Conservation (phyloP, 2,113 vertebrate genomes). For the Poeciliopsis occidentalis region DNA sequence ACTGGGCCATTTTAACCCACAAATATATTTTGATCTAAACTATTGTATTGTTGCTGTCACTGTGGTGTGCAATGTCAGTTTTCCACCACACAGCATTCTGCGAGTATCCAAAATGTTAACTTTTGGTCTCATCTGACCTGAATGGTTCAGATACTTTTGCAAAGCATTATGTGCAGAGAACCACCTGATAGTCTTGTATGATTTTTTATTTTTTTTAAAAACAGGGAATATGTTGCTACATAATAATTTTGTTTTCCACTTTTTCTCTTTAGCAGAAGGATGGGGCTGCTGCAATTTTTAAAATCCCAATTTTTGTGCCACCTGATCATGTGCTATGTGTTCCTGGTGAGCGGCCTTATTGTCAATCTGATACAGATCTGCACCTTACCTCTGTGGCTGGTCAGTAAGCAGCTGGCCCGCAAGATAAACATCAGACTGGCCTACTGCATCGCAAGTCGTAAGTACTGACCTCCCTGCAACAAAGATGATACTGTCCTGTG, state of each 20-base stretch:
- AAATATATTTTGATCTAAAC: no score
- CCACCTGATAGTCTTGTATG: neutral
- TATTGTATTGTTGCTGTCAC: no score
- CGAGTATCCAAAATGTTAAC: neutral
- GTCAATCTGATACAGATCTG: conserved; percentile 91
- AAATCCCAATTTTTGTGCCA: conserved; percentile 94
- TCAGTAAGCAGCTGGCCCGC: conserved; percentile 90
- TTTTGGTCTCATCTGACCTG: neutral
- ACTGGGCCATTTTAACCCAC: no score
- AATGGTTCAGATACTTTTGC: neutral
- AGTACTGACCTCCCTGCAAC: conserved; percentile 56
- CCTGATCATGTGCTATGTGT: conserved; percentile 92
- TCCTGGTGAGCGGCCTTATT: conserved; percentile 90
- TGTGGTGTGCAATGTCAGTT: no score
- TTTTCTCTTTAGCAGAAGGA: conserved; percentile 69
- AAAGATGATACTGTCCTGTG: neutral
- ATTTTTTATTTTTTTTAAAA: neutral
- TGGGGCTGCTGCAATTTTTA: conserved; percentile 87
- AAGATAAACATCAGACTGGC: conserved; percentile 91
- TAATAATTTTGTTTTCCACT: neutral
- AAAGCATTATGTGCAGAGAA: neutral
- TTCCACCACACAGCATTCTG: neutral
- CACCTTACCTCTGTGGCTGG: conserved; percentile 88
- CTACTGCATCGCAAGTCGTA: conserved; percentile 93
- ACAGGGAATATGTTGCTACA: neutral